Percentiles rank a stretch among this genome's conserved stretches.
Conservation (phyloP, 1,140 invertebrate species). For the Drosophila tani region DNA sequence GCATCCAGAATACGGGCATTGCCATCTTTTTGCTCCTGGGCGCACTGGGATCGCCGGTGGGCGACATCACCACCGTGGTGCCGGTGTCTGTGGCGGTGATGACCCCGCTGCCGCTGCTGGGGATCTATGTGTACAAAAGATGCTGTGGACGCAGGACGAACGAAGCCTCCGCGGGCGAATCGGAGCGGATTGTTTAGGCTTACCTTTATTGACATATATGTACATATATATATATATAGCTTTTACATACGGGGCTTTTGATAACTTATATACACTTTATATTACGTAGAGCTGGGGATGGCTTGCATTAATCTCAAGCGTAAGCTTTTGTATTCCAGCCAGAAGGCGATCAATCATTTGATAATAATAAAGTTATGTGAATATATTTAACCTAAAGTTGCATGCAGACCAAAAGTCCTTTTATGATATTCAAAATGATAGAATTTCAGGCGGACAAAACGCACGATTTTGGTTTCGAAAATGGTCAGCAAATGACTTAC, state of each 20-base stretch:
- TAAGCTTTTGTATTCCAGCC: slow-evolving; percentile 5
- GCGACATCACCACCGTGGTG: slow-evolving; percentile 94
- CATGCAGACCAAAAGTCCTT: too few species aligned
- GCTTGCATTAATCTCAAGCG: slow-evolving; percentile 4
- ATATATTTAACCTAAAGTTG: neutral
- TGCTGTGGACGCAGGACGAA: slow-evolving; percentile 4
- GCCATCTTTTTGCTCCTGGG: slow-evolving; percentile 92
- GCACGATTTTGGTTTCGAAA: too few species aligned
- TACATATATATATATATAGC: neutral
- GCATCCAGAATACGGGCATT: slow-evolving; percentile 97
- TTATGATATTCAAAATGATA: too few species aligned
- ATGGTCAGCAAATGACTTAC: too few species aligned
- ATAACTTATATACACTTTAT: slow-evolving; percentile 27
- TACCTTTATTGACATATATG: neutral
- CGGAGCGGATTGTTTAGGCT: slow-evolving; percentile 54
- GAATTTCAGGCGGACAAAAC: too few species aligned
- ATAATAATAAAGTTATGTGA: slow-evolving; percentile 10
- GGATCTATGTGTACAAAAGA: slow-evolving; percentile 68
- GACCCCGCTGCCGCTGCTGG: slow-evolving; percentile 94
- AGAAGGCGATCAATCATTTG: slow-evolving; percentile 1
- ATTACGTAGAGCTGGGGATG: neutral
- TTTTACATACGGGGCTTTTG: slow-evolving; percentile 24
- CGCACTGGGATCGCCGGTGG: slow-evolving; percentile 89
- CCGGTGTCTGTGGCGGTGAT: slow-evolving; percentile 96
- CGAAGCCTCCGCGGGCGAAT: slow-evolving; percentile 4